Conservation (phyloP, 2,888 invertebrate genomes). For the Nymphalis polychloros region DNA sequence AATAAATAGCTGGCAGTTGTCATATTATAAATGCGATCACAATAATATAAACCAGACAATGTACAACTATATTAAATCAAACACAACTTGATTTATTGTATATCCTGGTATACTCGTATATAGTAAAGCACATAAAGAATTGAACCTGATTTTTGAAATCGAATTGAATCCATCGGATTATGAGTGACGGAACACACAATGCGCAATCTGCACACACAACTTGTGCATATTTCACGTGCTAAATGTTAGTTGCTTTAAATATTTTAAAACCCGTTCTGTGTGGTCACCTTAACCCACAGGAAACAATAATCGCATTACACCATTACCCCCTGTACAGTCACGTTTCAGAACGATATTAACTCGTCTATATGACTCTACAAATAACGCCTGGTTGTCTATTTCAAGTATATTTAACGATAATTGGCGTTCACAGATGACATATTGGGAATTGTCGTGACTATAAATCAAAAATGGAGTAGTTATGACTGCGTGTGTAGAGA, state of each 20-base stretch:
- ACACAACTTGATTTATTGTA: no score
- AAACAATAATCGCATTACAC: conserved; percentile 60
- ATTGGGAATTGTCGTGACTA: conserved; percentile 24
- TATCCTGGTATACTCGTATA: no score
- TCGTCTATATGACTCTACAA: conserved; percentile 24
- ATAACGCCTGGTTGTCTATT: conserved; percentile 39
- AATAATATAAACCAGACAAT: no score
- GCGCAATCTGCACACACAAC: no score
- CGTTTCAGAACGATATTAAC: conserved; percentile 49
- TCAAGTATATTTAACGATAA: conserved; percentile 52
- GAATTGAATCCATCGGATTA: no score
- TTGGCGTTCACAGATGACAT: conserved; percentile 43
- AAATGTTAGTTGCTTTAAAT: not conserved
- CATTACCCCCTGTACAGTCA: conserved; percentile 49
- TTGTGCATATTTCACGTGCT: no score
- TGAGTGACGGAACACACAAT: no score
- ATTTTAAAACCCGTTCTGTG: not conserved
- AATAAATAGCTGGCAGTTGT: no score
- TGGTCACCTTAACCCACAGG: conserved; percentile 48
- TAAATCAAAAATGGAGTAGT: conserved; percentile 23
- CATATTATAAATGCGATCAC: no score
- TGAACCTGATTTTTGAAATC: no score
- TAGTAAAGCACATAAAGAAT: no score
- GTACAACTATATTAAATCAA: no score
- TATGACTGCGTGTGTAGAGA: not conserved